phyloP scores from a whole-genome alignment of 1,140 invertebrate species.

The Euura saliciscinereae region DNA sequence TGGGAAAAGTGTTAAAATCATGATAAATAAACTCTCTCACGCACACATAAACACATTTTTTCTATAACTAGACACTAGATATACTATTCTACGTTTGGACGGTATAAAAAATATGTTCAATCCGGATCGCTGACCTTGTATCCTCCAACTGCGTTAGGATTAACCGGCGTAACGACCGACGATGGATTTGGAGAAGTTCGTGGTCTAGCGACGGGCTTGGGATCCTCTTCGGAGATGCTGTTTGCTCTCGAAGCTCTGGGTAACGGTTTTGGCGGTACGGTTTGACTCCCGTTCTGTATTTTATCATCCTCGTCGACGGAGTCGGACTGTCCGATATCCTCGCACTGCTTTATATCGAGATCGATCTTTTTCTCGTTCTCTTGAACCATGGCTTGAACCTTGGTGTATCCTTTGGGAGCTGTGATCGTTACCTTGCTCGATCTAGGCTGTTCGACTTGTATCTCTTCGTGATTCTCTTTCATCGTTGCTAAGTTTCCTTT shows the following conservation, averaged over 20 bases:
- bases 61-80: slow-evolving; percentile 29
- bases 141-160: slow-evolving; percentile 64
- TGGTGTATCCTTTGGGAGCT: slow-evolving; percentile 48
- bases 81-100: slow-evolving; percentile 18
- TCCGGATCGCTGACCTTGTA: slow-evolving; percentile 68
- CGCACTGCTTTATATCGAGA: slow-evolving; percentile 36
- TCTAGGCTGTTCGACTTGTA: slow-evolving; percentile 47
- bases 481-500: slow-evolving; percentile 56
- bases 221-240: slow-evolving; percentile 68
- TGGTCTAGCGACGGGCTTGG: slow-evolving; percentile 76
- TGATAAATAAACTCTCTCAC: slow-evolving; percentile 13
- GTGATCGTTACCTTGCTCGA: slow-evolving; percentile 44
- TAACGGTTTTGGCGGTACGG: slow-evolving; percentile 75
- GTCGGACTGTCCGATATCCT: slow-evolving; percentile 39
- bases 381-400: slow-evolving; percentile 37
- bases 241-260: slow-evolving; percentile 71
- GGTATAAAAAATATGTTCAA: slow-evolving; percentile 24
- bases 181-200: slow-evolving; percentile 66
- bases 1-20: slow-evolving; percentile 1
- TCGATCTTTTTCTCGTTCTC: slow-evolving; percentile 40
- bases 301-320: slow-evolving; percentile 48
- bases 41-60: slow-evolving; percentile 17
- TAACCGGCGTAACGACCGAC: slow-evolving; percentile 62
- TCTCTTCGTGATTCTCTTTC: slow-evolving; percentile 51
- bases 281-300: slow-evolving; percentile 46